Conservation (phyloP, 2,113 vertebrate genomes). For the Anas platyrhynchos region DNA sequence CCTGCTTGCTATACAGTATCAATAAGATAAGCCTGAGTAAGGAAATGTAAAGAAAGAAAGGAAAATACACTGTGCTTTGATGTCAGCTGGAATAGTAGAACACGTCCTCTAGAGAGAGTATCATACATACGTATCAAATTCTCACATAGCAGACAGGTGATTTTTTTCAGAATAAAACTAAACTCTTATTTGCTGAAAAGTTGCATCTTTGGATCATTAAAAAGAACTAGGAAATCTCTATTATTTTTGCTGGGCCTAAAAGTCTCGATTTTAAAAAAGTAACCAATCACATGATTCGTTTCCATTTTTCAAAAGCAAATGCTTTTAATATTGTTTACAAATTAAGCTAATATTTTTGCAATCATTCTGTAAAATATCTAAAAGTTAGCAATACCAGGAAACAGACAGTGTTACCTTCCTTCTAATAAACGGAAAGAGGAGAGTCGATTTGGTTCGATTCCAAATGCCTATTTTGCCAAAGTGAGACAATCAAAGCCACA, state of each 20-base stretch:
- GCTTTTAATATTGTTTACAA: neutral
- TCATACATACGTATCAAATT: neutral
- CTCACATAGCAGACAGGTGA: neutral
- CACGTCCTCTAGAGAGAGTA: neutral
- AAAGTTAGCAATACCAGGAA: neutral
- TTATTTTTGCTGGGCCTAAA: neutral
- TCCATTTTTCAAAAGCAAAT: neutral
- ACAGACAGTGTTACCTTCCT: neutral
- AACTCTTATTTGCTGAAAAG: neutral
- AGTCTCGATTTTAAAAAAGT: neutral
- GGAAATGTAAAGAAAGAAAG: neutral
- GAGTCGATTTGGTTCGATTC: neutral
- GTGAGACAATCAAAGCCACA: neutral
- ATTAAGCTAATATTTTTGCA: neutral
- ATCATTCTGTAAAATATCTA: neutral
- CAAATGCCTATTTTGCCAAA: neutral
- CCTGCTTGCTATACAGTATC: neutral
- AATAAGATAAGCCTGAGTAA: neutral
- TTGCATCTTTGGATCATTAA: neutral
- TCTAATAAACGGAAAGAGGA: neutral
- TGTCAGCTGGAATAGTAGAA: neutral
- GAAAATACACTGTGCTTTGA: neutral
- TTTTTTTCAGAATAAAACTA: neutral
- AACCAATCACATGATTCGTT: accelerated
- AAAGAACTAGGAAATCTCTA: neutral